Evolutionary conservation across 2,797 vertebrate species (phyloP), one percentile per base, ranked within the genome.

Genomic region (Carduelis carduelis): DNA sequence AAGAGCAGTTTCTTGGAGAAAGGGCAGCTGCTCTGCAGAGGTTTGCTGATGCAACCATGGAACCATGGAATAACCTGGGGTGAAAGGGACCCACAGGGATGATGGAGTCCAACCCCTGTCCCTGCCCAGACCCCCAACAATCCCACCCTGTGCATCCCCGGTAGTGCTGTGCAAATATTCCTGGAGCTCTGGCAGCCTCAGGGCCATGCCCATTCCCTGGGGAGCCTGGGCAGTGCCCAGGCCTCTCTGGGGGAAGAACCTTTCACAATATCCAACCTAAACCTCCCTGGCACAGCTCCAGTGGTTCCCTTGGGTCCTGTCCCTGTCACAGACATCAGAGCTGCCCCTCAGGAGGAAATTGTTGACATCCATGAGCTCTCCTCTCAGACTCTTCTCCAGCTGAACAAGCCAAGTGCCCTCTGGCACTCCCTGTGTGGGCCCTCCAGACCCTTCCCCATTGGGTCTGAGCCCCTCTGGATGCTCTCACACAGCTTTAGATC

Each of bases 1-100:
- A 53, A 2, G 13, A 57, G 37, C 16, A 0, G 0, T 30, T 83
- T 34, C 34, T 17, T 2, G 0, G 44, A 47, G 12, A 44, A 18
- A 55, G 17, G n/a, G 41, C 52, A 63, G 71, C 37, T 32, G 26
- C 8, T 37, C n/a, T 27, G 41, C 43, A 35, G 52, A 57, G 52
- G 8, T 53, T 79, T 68, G 70, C 34, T 12, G 6, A 24, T 9
- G 46, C 11, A 76, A 20, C 22, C n/a, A 47, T 3, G 22, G 30
- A 46, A 60, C 53, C 12, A 59, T 9, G 39, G 47, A 61, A 55
- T 53, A 23, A 24, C 8, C 27, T 11, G 26, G 9, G 32, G 3
- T 41, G 12, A 35, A 55, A 41, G 7, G 30, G 30, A 88, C 41
- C 10, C 41, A 20, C 13, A 27, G 5, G 27, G 47, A 82, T n/a